These are phyloP conservation scores for Sciurus carolinensis DNA, from an alignment of 2,797 vertebrate species.

Conservation along the genomic window DNA sequence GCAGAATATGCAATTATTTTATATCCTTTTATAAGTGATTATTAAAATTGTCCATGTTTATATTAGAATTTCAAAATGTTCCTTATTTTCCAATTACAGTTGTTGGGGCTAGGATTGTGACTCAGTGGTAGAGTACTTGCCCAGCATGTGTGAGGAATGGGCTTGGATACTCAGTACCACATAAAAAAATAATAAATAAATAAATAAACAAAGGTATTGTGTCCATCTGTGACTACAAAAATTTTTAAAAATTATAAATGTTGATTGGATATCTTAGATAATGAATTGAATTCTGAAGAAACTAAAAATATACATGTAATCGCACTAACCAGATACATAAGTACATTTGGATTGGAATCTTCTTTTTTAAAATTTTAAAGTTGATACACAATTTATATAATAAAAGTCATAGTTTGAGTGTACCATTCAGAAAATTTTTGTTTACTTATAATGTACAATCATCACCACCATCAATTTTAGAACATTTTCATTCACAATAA, in stretches of 20 bases:
- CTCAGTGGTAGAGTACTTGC: no score
- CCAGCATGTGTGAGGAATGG: no score
- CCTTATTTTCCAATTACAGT: background rate
- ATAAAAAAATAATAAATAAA: no score
- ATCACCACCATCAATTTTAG: slow-evolving; percentile 15
- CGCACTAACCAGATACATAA: background rate
- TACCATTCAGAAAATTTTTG: background rate
- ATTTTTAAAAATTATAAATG: background rate
- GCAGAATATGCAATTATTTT: background rate
- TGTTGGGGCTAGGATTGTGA: no score
- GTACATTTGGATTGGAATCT: background rate
- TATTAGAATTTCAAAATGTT: background rate
- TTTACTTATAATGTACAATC: background rate
- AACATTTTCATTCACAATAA: background rate
- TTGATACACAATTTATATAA: background rate
- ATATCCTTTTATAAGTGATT: background rate
- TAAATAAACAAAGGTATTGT: no score
- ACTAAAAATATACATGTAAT: background rate
- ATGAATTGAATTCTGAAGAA: background rate
- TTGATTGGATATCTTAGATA: slow-evolving; percentile 6
- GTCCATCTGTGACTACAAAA: no score
- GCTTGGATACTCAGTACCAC: no score
- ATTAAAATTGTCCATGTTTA: slow-evolving; percentile 7
- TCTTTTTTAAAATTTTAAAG: slow-evolving; percentile 38
- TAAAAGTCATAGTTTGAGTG: slow-evolving; percentile 47